phyloP scores from a whole-genome alignment of 2,113 vertebrate species.

The Tragelaphus buxtoni region DNA sequence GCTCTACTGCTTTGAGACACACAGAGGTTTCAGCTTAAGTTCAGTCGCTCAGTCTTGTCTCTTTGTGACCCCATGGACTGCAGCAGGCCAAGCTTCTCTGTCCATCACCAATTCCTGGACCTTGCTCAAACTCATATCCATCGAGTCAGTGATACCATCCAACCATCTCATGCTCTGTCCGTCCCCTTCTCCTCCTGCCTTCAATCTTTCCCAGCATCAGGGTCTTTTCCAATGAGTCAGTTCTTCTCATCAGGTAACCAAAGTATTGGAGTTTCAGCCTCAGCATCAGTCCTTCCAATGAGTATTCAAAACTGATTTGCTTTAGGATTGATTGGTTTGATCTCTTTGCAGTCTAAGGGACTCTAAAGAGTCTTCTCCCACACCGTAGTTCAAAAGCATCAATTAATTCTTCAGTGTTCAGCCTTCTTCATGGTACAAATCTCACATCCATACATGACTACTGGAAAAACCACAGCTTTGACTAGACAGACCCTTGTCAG shows the following conservation, averaged over 20 bases:
- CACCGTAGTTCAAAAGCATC: not conserved
- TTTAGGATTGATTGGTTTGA: not conserved
- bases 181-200: not conserved
- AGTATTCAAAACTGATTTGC: not conserved
- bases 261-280: not conserved
- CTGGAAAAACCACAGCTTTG: not conserved
- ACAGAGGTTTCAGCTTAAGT: not conserved
- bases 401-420: not conserved
- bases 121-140: not conserved
- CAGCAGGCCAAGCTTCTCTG: not conserved
- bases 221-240: not conserved
- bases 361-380: not conserved
- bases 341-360: not conserved
- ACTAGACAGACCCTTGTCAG: not conserved
- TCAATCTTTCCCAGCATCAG: not conserved
- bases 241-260: not conserved
- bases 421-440: not conserved
- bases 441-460: not conserved
- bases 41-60: not conserved
- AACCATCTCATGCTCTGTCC: not conserved
- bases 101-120: rapidly evolving
- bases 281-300: not conserved
- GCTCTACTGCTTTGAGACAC: not conserved
- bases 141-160: not conserved
- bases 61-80: not conserved